Conservation (phyloP, 2,113 vertebrate species). For the Thalassoma bifasciatum region DNA sequence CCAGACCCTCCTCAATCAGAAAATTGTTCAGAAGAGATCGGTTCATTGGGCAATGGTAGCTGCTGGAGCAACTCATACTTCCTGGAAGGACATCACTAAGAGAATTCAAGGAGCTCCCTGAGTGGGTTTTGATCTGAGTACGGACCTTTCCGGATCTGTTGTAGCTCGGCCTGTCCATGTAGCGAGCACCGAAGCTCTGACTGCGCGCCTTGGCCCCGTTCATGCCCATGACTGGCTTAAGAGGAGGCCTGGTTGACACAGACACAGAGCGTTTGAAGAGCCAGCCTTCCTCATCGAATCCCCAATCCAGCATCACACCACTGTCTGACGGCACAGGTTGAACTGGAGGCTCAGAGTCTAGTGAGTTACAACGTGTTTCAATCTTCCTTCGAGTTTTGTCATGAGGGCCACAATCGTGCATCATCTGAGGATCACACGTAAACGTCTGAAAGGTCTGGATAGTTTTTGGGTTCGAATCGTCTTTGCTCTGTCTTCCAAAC, state of each 20-base stretch:
- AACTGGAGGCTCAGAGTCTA: slow-evolving; percentile 66
- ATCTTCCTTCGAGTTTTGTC: slow-evolving; percentile 68
- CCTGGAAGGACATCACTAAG: slow-evolving; percentile 84
- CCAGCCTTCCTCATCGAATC: slow-evolving; percentile 85
- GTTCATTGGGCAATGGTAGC: slow-evolving; percentile 88
- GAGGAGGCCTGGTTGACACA: slow-evolving; percentile 85
- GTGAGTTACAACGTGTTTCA: slow-evolving; percentile 69
- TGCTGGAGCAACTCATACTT: slow-evolving; percentile 80
- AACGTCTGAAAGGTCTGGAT: slow-evolving; percentile 75
- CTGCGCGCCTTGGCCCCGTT: slow-evolving; percentile 93
- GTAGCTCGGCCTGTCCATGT: slow-evolving; percentile 85
- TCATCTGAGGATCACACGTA: slow-evolving; percentile 64
- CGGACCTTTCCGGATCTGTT: slow-evolving; percentile 84
- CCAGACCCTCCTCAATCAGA: slow-evolving; percentile 76
- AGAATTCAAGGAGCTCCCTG: slow-evolving; percentile 89
- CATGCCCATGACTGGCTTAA: slow-evolving; percentile 93
- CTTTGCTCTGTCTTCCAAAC: slow-evolving; percentile 88
- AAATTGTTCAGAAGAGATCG: slow-evolving; percentile 81
- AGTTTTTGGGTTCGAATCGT: slow-evolving; percentile 84
- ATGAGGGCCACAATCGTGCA: slow-evolving; percentile 37
- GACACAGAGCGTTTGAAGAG: slow-evolving; percentile 87
- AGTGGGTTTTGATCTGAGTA: slow-evolving; percentile 94
- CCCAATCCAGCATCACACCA: slow-evolving; percentile 76
- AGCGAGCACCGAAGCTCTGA: slow-evolving; percentile 89
- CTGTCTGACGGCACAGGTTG: slow-evolving; percentile 68